Evolutionary conservation across 2,888 invertebrate genomes (phyloP), one percentile per base, ranked within the genome.

Genomic region (Ypsolopha scabrella): DNA sequence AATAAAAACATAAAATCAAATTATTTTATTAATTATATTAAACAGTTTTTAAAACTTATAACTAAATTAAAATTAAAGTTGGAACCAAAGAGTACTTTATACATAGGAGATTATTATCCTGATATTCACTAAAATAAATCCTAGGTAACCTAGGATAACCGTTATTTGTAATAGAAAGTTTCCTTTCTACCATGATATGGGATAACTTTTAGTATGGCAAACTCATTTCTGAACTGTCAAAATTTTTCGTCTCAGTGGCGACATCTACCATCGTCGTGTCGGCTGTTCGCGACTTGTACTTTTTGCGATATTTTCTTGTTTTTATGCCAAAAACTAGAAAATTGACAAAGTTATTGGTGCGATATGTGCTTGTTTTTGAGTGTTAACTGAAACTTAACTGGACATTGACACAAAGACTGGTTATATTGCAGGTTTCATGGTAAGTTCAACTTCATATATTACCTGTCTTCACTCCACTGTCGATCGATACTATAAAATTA

Each of bases 401-500:
- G 7, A 45, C 45, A 24, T 45, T 45, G 34, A 45, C 4, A 11
- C 14, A 14, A 43, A 8, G 14, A 43, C 43, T 8, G 11, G 14
- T 11, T 11, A 10, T 11, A 36, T 13, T 37, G 47, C 10, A 34
- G 11, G 8, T 6, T 11, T 10, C 11, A 35, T 51, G 54, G 54
- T 55, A 51, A 47, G 54, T 55, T n/a, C 11, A 4, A 41, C n/a
- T 41, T 49, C 33, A 10, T 39, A 39, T 33, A 39, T 49, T 49
- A 49, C 49, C 41, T 49, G 58, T 57, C 56, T 61, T 62, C 61
- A 67, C 63, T 64, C 70, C 69, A 59, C 64, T 72, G 63, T 67
- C 79, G 80, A 83, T 83, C 83, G 79, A 83, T 83, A 81, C 61
- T 71, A 73, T 58, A 54, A 75, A 74, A 74, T 63, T 61, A 66